Conservation (phyloP, 2,888 invertebrate genomes). For the Sinelater perroti region DNA sequence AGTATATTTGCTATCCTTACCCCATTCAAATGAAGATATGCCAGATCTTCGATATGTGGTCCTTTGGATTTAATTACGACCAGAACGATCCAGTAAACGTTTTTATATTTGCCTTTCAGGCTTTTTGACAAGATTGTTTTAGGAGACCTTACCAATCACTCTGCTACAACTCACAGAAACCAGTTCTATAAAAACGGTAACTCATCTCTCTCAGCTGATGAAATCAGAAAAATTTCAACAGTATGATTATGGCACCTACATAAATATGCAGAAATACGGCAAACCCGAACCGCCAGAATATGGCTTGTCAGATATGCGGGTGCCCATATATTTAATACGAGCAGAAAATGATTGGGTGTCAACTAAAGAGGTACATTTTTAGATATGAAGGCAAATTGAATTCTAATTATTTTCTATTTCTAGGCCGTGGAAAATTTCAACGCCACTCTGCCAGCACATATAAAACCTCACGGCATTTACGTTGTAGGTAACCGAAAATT, state of each 20-base stretch:
- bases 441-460: constrained; percentile 49
- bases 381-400: no score
- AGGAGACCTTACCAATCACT: constrained; percentile 56
- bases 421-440: constrained; percentile 57
- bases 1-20: constrained; percentile 17
- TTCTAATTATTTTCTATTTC: no score
- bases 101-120: not conserved
- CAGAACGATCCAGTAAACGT: constrained; percentile 46
- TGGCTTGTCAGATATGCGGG: constrained; percentile 66
- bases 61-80: constrained; percentile 40
- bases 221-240: constrained; percentile 62
- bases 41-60: constrained; percentile 27
- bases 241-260: constrained; percentile 65
- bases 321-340: constrained; percentile 69
- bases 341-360: constrained; percentile 71
- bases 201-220: constrained; percentile 51
- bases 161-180: constrained; percentile 55
- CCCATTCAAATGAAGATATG: constrained; percentile 36
- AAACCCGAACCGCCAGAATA: constrained; percentile 66
- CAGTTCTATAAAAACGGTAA: constrained; percentile 53
- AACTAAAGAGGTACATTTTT: constrained; percentile 62
- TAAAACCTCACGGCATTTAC: constrained; percentile 39
- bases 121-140: constrained; percentile 4
- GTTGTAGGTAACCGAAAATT: constrained; percentile 47
- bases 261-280: constrained; percentile 63